Evolutionary conservation across 2,113 vertebrate species (phyloP), one percentile per base, ranked within the genome.

Genomic region (Anhinga anhinga): DNA sequence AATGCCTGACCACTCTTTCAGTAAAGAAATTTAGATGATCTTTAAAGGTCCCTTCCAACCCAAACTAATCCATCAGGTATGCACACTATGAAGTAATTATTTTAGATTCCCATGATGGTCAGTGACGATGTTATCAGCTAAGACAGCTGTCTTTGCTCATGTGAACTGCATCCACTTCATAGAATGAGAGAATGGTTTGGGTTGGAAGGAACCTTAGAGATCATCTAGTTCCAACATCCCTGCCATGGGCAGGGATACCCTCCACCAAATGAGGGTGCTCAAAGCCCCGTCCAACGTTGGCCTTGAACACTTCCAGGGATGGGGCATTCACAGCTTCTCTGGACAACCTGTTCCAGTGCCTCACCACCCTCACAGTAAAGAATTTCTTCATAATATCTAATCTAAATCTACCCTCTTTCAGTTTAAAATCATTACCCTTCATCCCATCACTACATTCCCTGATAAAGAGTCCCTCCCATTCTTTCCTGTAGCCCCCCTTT

Each of bases 251-350:
- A 29, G 44, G 30, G 70, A 34, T 56, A 15, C 26, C 58, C 47
- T 1, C 38, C 38, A 18, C 9, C 2, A 1, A 5, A 26, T 18
- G 63, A 34, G 50, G 11, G 0, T 19, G 11, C 42, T n/a, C 62
- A 17, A 2, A 72, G 15, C 52, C 38, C 29, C 1, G 0, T 23
- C 25, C 85, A 59, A 0, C 50, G 10, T 36, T 16, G 50, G 2
- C 65, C 79, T 0, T 16, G 38, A 13, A 1, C 52, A 5, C 38
- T 74, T 1, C 40, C 40, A 44, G 21, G 38, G 11, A 25, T 5
- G 52, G 52, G 22, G 15, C 38, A 42, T 1, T 21, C 50, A 32
- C 50, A 55, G 1, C 38, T 6, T 18, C 71, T 17, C 70, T 16
- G 49, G 49, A 20, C 36, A 53, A 4, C 20, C 29, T 53, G 14